Base-by-base conservation (phyloP, 2,113 vertebrate species). In the Petroica traversi region DNA sequence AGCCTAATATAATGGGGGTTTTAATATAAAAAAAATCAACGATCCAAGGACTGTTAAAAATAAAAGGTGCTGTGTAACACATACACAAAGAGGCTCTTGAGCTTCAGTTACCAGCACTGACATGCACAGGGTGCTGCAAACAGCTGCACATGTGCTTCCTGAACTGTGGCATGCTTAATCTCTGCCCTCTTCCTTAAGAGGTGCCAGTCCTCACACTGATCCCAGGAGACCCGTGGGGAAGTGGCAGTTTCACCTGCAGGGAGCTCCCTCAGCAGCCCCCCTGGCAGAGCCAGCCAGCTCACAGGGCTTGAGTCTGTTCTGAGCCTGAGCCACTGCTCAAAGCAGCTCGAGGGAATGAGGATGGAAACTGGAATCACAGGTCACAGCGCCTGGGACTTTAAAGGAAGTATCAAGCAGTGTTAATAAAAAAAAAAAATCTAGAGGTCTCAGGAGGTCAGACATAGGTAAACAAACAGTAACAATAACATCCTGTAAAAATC, bases 291-390 rank as follows among this genome's bases (percentile, higher is more conserved):
- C 0, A 0, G 48, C 15, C 75, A 74, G 38, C 1, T 8, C n/a
- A 49, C 0, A 2, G n/a, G 24, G 17, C 22, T 51, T 24, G 38
- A 86, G 41, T 34, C 33, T 51, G 34, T 23, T 31, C 22, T 1
- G 0, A 23, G 4, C 8, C 46, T 1, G 0, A n/a, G 15, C 5
- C 20, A 41, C 43, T 11, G 23, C 0, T 0, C 31, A 75, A 69
- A 68, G 7, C 59, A 75, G 66, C 40, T 49, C 58, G 4, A 1
- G 13, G 29, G n/a, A 85, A 41, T 0, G 1, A 5, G 26, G 51
- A 46, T 25, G 52, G 46, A 63, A 86, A 95, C 40, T 80, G 91
- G 85, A 82, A 73, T 57, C 85, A 85, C 63, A 87, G 69, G 73
- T 87, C 62, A 59, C 31, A 72, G 81, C 41, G 23, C 14, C 19